Evolutionary conservation across 2,113 vertebrate species (phyloP), one percentile per base, ranked within the genome.

Genomic region (Halcyon malimbica): DNA sequence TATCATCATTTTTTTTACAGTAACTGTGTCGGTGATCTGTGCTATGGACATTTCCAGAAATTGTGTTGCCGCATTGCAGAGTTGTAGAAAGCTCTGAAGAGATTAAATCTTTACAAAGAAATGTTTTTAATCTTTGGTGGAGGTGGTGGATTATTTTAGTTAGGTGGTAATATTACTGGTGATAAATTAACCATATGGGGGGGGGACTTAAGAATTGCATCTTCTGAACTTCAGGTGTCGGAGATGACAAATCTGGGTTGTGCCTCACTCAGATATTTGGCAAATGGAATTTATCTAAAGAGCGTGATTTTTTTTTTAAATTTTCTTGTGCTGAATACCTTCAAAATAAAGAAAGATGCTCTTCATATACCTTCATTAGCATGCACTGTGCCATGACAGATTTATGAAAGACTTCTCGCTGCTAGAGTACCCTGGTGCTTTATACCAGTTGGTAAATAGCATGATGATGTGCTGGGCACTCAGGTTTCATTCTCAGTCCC

Each of bases 291-390:
- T 85, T 87, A 71, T 78, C 80, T 75, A 8, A 87, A 79, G 89
- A 84, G 54, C 10, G 0, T 91, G 57, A 96, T 89, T 93, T 76
- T 62, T 64, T 92, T 95, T 90, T 71, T 0, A 88, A 87, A 42
- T 87, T 87, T 94, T 86, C 77, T 80, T 93, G 48, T 39, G 24
- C 60, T 68, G 80, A 91, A 94, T 79, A 79, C 19, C 59, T 83
- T 57, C 46, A 83, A 96, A 92, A 96, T 81, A 87, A 93, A 94
- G 94, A 96, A 90, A 92, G 93, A 93, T 93, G 80, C 70, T 84
- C 65, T 94, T 90, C 83, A 90, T 94, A 76, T 92, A 14, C 86
- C 77, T 94, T 94, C 83, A 76, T 96, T 92, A 96, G 87, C 94
- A 89, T 87, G 89, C 80, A 39, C 74, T 20, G 62, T 89, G 83